Conservation (phyloP, 1,140 invertebrate genomes). For the Panagrolaimus sp. region DNA sequence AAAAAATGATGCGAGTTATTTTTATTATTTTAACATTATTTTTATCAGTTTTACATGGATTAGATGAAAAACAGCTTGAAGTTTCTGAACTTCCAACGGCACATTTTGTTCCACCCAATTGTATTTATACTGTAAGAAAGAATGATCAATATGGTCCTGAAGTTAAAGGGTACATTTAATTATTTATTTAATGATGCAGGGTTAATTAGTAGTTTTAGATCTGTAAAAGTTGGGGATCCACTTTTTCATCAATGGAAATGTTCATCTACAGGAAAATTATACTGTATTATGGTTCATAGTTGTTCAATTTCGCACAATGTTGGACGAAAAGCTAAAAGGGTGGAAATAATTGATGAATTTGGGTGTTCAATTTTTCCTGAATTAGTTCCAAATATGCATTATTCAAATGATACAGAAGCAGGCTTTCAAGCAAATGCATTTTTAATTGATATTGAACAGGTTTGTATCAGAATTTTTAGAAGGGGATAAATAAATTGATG, state of each 20-base stretch:
- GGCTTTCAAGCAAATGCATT: neutral
- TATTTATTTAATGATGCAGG: neutral
- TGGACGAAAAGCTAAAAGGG: neutral
- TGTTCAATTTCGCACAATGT: neutral
- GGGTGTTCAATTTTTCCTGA: neutral
- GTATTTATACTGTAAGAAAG: neutral
- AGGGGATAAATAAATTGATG: too few species aligned
- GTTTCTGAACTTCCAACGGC: neutral
- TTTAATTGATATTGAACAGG: slow-evolving; percentile 13
- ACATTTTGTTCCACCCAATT: neutral
- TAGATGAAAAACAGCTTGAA: slow-evolving; percentile 3
- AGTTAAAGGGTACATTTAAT: neutral
- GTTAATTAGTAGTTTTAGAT: neutral
- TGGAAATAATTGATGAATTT: slow-evolving; percentile 13
- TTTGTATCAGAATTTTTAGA: too few species aligned
- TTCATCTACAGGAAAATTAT: neutral
- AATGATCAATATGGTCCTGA: neutral
- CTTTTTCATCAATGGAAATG: slow-evolving; percentile 2
- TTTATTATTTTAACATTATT: neutral
- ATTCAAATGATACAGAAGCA: neutral
- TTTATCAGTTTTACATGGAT: neutral
- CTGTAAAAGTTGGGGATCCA: neutral
- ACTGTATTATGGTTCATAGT: slow-evolving; percentile 11
- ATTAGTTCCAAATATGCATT: slow-evolving; percentile 3
- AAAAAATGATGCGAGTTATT: neutral